These are phyloP conservation scores for Hermetia illucens DNA, from an alignment of 1,140 invertebrate species.

Conservation along the genomic window DNA sequence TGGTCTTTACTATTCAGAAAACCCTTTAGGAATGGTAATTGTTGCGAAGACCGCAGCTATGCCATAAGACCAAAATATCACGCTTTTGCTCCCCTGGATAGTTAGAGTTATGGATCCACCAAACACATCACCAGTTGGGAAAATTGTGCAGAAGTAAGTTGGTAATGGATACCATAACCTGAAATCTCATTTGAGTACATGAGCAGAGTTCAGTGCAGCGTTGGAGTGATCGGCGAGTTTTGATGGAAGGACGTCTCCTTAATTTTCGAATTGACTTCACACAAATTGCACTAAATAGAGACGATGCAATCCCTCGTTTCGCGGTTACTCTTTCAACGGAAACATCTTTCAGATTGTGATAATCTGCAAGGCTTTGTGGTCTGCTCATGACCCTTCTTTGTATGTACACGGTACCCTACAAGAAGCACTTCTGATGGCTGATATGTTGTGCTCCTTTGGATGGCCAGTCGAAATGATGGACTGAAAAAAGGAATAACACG, in stretches of 20 bases:
- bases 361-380: background rate
- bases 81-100: too few relatives aligned
- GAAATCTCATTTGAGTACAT: background rate
- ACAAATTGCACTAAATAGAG: background rate
- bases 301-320: too few relatives aligned
- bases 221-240: conserved; percentile 10
- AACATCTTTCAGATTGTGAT: too few relatives aligned
- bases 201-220: background rate
- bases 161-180: background rate
- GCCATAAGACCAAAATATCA: too few relatives aligned
- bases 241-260: conserved; percentile 27
- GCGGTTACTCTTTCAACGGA: too few relatives aligned
- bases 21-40: too few relatives aligned
- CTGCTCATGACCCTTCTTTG: background rate
- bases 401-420: background rate
- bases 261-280: conserved; percentile 7
- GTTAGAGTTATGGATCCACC: conserved; percentile 2
- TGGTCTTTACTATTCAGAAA: too few relatives aligned
- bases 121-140: conserved; percentile 5
- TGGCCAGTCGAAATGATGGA: background rate
- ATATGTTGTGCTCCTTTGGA: background rate
- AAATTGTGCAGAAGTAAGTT: background rate
- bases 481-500: background rate
- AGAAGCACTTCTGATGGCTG: background rate
- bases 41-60: too few relatives aligned